phyloP scores from a whole-genome alignment of 2,888 invertebrate genomes.

The Creontiades dilutus region DNA sequence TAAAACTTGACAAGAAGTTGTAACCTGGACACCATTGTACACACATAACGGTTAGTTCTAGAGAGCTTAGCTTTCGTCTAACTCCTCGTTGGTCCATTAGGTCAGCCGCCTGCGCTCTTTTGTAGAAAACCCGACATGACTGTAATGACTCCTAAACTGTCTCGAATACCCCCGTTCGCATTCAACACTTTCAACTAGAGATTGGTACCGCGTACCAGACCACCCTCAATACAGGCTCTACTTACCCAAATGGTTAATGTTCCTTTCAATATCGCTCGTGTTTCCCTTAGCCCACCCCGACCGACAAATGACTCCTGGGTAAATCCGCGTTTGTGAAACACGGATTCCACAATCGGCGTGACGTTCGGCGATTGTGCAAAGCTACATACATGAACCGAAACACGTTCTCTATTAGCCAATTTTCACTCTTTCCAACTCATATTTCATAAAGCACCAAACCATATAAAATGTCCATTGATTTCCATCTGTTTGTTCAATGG shows the following conservation, averaged over 20 bases:
- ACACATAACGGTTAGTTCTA: too few species aligned
- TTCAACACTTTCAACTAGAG: neutral
- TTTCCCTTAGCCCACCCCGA: neutral
- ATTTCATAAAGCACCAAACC: too few species aligned
- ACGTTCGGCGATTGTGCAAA: neutral
- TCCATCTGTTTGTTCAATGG: too few species aligned
- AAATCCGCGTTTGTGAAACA: slow-evolving; percentile 29
- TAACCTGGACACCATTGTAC: too few species aligned
- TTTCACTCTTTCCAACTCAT: too few species aligned
- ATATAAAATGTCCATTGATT: too few species aligned
- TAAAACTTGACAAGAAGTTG: too few species aligned
- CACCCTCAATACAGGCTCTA: neutral
- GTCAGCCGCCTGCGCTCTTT: slow-evolving; percentile 22
- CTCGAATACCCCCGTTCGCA: neutral
- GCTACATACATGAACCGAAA: too few species aligned
- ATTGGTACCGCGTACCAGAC: neutral
- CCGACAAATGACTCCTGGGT: slow-evolving; percentile 1
- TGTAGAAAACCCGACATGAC: neutral
- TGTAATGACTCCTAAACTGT: slow-evolving; percentile 21
- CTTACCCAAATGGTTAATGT: slow-evolving; percentile 4
- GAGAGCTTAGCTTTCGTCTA: neutral
- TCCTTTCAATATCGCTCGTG: neutral
- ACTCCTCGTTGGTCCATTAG: neutral
- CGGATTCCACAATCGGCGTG: neutral
- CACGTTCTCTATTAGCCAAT: too few species aligned